Percentiles rank a stretch among this genome's conserved stretches.
These are phyloP conservation scores for Prochilodus magdalenae DNA, from an alignment of 2,113 vertebrate species.

Conservation along the genomic window DNA sequence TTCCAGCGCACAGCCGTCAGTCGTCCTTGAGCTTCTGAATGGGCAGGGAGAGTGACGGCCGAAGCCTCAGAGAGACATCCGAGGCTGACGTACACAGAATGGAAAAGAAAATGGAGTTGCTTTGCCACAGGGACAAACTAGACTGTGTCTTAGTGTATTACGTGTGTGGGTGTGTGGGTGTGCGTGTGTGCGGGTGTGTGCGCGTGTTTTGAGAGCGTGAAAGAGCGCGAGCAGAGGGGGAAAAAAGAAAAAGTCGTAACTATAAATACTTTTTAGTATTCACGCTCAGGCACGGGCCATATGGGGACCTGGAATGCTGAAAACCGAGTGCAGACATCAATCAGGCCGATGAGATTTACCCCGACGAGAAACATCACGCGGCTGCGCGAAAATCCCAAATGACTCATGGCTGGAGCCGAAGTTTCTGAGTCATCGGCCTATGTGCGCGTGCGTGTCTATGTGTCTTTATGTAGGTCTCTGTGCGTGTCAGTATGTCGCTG, in stretches of 20 bases:
- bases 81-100: neutral
- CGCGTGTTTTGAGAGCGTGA: neutral
- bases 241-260: constrained; percentile 7
- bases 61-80: neutral
- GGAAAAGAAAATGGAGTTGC: no score
- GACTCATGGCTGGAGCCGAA: constrained; percentile 1
- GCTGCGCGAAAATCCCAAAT: constrained; percentile 18
- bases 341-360: constrained; percentile 39
- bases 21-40: constrained; percentile 16
- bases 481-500: constrained; percentile 20
- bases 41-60: neutral
- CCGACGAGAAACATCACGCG: constrained; percentile 55
- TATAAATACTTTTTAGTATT: constrained; percentile 60
- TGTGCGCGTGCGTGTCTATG: neutral
- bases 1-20: neutral
- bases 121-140: neutral
- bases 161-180: neutral
- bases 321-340: constrained; percentile 40
- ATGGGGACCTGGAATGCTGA: constrained; percentile 55
- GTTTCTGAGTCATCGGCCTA: constrained; percentile 10
- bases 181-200: neutral
- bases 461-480: constrained; percentile 24
- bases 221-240: neutral
- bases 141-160: neutral
- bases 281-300: constrained; percentile 50